Evolutionary conservation across 92 coral and sea anemone species (phyloP).

Genomic region (Pocillopora meandrina): DNA sequence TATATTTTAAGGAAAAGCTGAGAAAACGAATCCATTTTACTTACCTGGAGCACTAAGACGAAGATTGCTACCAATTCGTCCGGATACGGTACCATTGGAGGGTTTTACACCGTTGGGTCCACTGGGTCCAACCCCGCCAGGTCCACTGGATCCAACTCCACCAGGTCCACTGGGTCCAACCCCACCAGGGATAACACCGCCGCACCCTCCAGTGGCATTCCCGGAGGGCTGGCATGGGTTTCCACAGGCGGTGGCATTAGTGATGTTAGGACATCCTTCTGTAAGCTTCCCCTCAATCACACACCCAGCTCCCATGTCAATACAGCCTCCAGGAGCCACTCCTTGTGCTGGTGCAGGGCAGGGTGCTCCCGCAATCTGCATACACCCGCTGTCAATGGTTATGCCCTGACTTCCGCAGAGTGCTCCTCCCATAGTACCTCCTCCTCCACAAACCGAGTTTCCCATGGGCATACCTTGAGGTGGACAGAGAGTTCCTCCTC

Average conservation of each 20-base stretch:
- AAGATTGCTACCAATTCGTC: too few relatives aligned
- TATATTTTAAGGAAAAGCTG: too few relatives aligned
- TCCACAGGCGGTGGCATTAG: constrained; percentile 4
- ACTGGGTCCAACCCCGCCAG: too few relatives aligned
- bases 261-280: constrained; percentile 25
- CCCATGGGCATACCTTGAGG: constrained; percentile 17
- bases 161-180: not conserved
- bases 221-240: not conserved
- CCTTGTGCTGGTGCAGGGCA: constrained; percentile 16
- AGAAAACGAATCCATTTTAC: too few relatives aligned
- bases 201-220: not conserved
- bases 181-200: not conserved
- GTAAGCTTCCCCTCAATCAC: constrained; percentile 41
- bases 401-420: not conserved
- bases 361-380: constrained; percentile 6
- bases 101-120: not conserved
- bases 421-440: not conserved
- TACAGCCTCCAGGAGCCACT: constrained; percentile 9
- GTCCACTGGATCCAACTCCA: not conserved
- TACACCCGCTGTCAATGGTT: constrained; percentile 27
- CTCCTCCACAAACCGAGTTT: constrained; percentile 4
- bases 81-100: too few relatives aligned
- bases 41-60: too few relatives aligned
- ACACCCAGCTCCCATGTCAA: constrained; percentile 23
- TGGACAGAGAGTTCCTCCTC: constrained; percentile 1